phyloP scores from a whole-genome alignment of 23 tunicate genomes.

The Trididemnum miniatum region DNA sequence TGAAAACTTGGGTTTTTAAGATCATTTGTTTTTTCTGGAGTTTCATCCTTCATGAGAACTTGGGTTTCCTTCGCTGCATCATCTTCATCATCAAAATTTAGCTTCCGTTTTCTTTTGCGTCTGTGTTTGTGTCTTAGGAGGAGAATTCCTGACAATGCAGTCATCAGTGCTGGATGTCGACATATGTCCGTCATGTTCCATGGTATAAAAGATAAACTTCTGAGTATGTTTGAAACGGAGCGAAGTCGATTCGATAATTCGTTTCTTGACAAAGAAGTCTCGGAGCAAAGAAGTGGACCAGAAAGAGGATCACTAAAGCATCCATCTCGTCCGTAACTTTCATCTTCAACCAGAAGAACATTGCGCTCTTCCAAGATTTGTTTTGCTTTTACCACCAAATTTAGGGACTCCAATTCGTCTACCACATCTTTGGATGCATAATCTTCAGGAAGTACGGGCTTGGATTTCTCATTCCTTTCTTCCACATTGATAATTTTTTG shows the following conservation, averaged over 20 bases:
- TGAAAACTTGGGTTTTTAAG: background rate
- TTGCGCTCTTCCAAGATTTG: slow-evolving; percentile 52
- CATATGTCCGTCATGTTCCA: slow-evolving; percentile 46
- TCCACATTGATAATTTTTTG: background rate
- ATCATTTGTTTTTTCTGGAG: background rate
- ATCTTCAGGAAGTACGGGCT: background rate
- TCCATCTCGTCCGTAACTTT: slow-evolving; percentile 68
- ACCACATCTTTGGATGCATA: background rate
- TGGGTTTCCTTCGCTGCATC: background rate
- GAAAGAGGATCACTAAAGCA: slow-evolving; percentile 21
- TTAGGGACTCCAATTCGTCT: background rate
- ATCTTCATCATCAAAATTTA: background rate
- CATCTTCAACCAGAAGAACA: slow-evolving; percentile 70
- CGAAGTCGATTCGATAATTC: slow-evolving; percentile 53
- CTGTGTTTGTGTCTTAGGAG: slow-evolving; percentile 86
- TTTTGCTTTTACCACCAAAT: slow-evolving; percentile 4
- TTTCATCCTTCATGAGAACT: background rate
- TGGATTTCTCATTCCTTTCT: background rate
- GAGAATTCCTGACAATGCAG: slow-evolving; percentile 58
- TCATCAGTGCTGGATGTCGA: slow-evolving; percentile 48
- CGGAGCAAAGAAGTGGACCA: slow-evolving; percentile 38
- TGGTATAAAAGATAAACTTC: slow-evolving; percentile 71
- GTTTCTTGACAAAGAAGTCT: slow-evolving; percentile 14
- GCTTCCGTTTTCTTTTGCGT: slow-evolving; percentile 4
- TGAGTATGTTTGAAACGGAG: slow-evolving; percentile 73